A percentile compares a stretch with the other conserved stretches of the same genome.
Conservation (phyloP, 2,113 vertebrate species). For the Phyllostomus hastatus region DNA sequence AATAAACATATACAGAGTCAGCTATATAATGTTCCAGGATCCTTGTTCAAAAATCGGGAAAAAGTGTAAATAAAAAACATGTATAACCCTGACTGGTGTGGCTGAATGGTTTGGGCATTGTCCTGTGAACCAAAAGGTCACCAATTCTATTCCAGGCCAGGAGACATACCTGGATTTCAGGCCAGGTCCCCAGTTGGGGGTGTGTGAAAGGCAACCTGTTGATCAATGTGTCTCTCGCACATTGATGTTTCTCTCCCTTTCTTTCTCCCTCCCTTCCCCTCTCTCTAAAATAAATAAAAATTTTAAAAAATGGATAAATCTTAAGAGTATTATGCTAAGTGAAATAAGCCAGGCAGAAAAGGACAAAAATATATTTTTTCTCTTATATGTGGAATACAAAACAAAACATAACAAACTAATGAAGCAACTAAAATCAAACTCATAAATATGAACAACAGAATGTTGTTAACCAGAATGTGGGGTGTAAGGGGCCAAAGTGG, state of each 20-base stretch:
- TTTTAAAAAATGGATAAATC: not conserved
- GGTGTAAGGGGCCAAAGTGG: fast-evolving
- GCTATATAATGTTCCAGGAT: not conserved
- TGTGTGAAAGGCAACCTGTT: too few species aligned
- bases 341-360: not conserved
- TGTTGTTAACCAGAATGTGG: not conserved
- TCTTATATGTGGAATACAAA: not conserved
- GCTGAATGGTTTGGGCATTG: too few species aligned
- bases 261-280: not conserved
- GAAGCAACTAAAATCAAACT: not conserved
- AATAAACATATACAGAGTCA: not conserved
- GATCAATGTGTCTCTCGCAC: too few species aligned
- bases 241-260: not conserved
- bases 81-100: too few species aligned
- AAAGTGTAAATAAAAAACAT: not conserved
- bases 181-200: too few species aligned
- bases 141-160: too few species aligned
- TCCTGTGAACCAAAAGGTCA: too few species aligned
- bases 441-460: not conserved
- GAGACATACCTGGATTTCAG: too few species aligned
- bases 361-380: not conserved
- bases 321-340: not conserved
- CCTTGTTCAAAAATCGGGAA: not conserved
- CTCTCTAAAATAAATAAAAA: not conserved
- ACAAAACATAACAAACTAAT: not conserved